Conservation (phyloP, 1,140 invertebrate genomes). For the Ceratitis capitata region DNA sequence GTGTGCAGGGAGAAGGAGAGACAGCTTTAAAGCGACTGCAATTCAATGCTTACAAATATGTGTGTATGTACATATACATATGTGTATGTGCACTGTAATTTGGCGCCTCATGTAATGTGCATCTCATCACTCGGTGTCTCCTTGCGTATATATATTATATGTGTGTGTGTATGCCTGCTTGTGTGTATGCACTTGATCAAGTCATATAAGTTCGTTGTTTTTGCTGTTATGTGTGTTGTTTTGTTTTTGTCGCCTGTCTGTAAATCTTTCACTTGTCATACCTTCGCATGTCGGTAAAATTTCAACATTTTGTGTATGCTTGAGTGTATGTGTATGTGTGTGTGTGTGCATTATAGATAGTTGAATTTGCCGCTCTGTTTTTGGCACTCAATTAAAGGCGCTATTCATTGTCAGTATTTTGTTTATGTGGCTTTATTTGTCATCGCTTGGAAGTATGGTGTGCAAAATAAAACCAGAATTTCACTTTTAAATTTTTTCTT, state of each 20-base stretch:
- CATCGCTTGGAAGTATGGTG: neutral
- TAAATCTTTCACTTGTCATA: constrained; percentile 25
- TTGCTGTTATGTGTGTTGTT: neutral
- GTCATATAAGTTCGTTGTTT: neutral
- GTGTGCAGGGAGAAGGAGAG: neutral
- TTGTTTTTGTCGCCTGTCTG: constrained; percentile 13
- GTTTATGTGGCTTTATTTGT: neutral
- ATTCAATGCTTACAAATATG: neutral
- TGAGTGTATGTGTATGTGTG: neutral
- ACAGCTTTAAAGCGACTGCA: constrained; percentile 10
- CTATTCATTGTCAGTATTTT: neutral
- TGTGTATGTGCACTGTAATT: neutral
- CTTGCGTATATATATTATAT: no score
- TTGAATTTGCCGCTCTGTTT: neutral
- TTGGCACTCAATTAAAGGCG: constrained; percentile 23
- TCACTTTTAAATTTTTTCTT: neutral
- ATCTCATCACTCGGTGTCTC: no score
- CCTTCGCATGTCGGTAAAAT: neutral
- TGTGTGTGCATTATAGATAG: neutral
- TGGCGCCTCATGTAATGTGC: neutral
- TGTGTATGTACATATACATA: neutral
- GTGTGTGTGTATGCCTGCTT: neutral
- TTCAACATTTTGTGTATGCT: neutral
- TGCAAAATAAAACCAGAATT: neutral
- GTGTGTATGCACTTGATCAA: neutral